phyloP scores from a whole-genome alignment of 2,888 invertebrate genomes.

The Sminthurinus aureus region DNA sequence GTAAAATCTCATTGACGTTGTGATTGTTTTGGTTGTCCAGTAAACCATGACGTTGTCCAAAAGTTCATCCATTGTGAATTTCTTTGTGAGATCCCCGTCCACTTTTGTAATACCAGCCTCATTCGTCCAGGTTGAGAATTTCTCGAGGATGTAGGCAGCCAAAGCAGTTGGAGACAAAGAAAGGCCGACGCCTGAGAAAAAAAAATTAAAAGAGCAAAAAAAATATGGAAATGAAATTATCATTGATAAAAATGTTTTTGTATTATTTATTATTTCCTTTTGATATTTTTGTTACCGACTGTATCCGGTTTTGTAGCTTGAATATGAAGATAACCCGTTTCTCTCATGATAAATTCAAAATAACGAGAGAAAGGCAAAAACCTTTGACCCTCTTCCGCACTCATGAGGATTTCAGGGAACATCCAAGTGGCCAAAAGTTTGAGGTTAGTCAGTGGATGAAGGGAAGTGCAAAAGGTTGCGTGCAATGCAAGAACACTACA shows the following conservation, averaged over 20 bases:
- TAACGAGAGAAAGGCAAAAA: constrained; percentile 60
- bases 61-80: constrained; percentile 73
- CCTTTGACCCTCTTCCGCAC: constrained; percentile 59
- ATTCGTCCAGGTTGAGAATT: constrained; percentile 70
- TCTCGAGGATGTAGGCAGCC: constrained; percentile 68
- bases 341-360: constrained; percentile 61
- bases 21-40: constrained; percentile 66
- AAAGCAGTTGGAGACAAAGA: constrained; percentile 65
- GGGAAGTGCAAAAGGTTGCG: constrained; percentile 69
- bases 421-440: constrained; percentile 60
- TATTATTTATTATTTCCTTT: too few relatives aligned
- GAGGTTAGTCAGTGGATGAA: constrained; percentile 60
- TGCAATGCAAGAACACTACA: constrained; percentile 69
- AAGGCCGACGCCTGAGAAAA: constrained; percentile 13
- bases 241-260: not conserved
- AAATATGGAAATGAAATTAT: too few relatives aligned
- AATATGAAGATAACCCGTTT: constrained; percentile 72
- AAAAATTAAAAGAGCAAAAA: not conserved
- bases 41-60: constrained; percentile 69
- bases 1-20: constrained; percentile 65
- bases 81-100: constrained; percentile 73
- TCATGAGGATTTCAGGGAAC: constrained; percentile 59
- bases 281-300: constrained; percentile 76
- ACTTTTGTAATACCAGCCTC: constrained; percentile 56
- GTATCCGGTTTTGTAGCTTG: constrained; percentile 92